Conservation (phyloP, 2,113 vertebrate species). For the Aegotheles bennettii region DNA sequence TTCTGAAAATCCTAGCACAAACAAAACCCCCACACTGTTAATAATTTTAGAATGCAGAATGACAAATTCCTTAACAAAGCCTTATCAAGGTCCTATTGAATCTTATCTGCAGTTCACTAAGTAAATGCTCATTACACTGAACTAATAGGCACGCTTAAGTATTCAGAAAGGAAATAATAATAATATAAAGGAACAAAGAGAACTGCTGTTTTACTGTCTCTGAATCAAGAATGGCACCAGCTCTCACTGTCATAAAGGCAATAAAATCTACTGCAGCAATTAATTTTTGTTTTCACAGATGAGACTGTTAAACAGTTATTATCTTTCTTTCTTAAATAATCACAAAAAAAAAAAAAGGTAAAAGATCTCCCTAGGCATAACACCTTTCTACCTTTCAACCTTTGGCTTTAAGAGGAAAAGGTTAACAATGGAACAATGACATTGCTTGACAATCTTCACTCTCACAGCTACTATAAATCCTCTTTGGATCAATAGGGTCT, state of each 20-base stretch:
- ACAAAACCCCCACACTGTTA: slow-evolving; percentile 39
- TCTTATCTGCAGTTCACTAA: slow-evolving; percentile 67
- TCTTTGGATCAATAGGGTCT: slow-evolving; percentile 67
- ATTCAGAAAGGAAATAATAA: slow-evolving; percentile 44
- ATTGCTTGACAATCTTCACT: slow-evolving; percentile 50
- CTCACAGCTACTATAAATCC: slow-evolving; percentile 63
- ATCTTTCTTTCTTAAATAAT: neutral
- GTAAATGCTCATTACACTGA: slow-evolving; percentile 63
- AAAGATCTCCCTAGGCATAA: neutral
- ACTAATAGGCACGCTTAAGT: slow-evolving; percentile 34
- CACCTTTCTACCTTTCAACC: neutral
- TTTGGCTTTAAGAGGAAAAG: slow-evolving; percentile 4
- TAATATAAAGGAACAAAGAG: slow-evolving; percentile 40
- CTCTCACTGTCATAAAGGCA: neutral
- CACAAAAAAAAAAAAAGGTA: neutral
- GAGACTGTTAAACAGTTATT: neutral
- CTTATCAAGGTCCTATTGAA: slow-evolving; percentile 55
- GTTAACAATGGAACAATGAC: slow-evolving; percentile 55
- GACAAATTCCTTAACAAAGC: slow-evolving; percentile 65
- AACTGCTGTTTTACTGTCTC: slow-evolving; percentile 15
- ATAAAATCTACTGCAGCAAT: neutral
- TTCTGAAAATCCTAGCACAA: slow-evolving; percentile 36
- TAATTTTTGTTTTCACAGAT: slow-evolving; percentile 24
- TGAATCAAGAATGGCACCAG: slow-evolving; percentile 1
- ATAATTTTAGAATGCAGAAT: slow-evolving; percentile 60